These are phyloP conservation scores for Pelodiscus sinensis DNA, from an alignment of 2,113 vertebrate genomes.

Conservation along the genomic window DNA sequence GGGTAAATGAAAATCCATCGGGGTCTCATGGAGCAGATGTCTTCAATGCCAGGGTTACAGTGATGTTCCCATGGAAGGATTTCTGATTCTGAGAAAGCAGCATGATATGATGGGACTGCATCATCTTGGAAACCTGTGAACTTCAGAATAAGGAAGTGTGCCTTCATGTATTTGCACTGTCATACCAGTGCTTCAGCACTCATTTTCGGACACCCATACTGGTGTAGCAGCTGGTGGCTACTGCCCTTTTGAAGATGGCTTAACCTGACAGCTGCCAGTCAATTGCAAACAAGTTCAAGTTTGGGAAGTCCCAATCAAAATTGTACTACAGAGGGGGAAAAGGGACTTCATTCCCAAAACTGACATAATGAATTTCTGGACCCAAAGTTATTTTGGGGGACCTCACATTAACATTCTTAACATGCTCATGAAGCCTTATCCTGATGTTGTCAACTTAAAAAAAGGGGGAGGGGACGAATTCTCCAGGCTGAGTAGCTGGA, in stretches of 20 bases:
- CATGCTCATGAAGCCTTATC: background rate
- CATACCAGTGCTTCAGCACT: background rate
- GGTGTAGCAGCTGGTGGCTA: background rate
- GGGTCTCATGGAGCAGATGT: background rate
- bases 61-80: too few species aligned
- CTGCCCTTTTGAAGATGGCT: background rate
- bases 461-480: background rate
- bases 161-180: background rate
- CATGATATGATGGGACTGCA: background rate
- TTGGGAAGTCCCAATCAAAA: background rate
- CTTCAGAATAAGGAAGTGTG: background rate
- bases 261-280: background rate
- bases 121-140: background rate
- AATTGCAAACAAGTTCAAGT: background rate
- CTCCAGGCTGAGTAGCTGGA: background rate
- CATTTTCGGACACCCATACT: background rate
- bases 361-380: background rate
- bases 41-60: too few species aligned
- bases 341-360: background rate
- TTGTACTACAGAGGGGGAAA: background rate
- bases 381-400: background rate
- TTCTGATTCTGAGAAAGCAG: background rate
- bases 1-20: background rate
- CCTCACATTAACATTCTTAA: background rate
- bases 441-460: background rate